Percentiles rank a stretch among this genome's conserved stretches.
Evolutionary conservation across 2,888 invertebrate species (phyloP).

Genomic region (Timema podura): DNA sequence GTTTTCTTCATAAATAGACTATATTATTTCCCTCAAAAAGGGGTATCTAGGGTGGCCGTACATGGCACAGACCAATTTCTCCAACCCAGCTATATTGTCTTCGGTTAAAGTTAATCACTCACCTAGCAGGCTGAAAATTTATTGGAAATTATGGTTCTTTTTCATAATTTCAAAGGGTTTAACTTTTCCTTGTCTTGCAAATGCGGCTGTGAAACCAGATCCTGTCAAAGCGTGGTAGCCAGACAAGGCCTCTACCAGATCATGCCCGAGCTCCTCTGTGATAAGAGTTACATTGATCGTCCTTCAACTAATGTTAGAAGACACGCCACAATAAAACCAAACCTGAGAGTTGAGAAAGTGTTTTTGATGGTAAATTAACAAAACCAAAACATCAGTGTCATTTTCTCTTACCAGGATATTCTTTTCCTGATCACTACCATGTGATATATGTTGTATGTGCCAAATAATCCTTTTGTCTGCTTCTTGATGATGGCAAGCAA

Average conservation of each 20-base stretch:
- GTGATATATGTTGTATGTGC: not conserved
- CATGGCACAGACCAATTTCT: not conserved
- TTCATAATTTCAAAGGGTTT: not conserved
- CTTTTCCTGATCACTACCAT: not conserved
- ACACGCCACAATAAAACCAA: not conserved
- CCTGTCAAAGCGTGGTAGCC: not conserved
- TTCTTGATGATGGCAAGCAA: not conserved
- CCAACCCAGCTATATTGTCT: not conserved
- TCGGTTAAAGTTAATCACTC: not conserved
- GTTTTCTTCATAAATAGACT: no score
- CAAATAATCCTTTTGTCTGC: not conserved
- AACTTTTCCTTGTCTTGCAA: not conserved
- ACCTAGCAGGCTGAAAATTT: not conserved
- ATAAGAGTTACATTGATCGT: not conserved
- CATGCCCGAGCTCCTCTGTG: slow-evolving; percentile 1
- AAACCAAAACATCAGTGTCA: slow-evolving; percentile 4
- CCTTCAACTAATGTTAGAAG: not conserved
- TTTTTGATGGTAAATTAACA: not conserved
- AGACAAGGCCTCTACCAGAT: not conserved
- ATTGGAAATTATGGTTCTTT: not conserved
- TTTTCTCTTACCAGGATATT: not conserved
- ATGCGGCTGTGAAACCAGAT: not conserved
- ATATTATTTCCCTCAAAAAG: not conserved
- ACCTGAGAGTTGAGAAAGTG: not conserved
- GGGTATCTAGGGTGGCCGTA: not conserved